phyloP scores from a whole-genome alignment of 2,888 invertebrate genomes.

The Ectemnius cavifrons region DNA sequence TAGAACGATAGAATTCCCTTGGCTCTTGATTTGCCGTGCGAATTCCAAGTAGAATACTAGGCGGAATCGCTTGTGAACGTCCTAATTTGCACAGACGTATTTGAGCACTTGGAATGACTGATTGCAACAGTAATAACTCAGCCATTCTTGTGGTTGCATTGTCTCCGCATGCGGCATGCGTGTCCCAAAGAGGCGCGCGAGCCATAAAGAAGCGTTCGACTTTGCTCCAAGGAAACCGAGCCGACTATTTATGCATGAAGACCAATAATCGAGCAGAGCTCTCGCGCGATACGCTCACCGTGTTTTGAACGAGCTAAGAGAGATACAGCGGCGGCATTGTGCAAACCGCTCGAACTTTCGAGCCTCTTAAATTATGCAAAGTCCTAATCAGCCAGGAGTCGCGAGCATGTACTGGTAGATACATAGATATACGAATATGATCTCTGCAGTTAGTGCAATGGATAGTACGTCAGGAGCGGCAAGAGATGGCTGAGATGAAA shows the following conservation, averaged over 20 bases:
- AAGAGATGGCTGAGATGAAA: constrained; percentile 34
- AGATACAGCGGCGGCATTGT: background rate
- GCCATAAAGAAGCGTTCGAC: constrained; percentile 6
- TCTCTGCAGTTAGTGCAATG: constrained; percentile 17
- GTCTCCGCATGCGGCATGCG: constrained; percentile 6
- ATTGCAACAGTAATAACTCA: constrained; percentile 21
- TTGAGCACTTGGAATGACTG: constrained; percentile 12
- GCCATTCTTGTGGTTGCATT: constrained; percentile 17
- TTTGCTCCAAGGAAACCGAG: background rate
- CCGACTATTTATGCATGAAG: background rate
- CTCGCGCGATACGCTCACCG: too few relatives aligned
- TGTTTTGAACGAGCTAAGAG: too few relatives aligned
- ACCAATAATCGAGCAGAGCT: background rate
- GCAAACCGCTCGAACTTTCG: constrained; percentile 31
- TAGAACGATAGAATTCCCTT: constrained; percentile 44
- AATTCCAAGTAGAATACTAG: constrained; percentile 58
- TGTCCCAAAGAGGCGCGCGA: too few relatives aligned
- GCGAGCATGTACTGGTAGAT: constrained; percentile 22
- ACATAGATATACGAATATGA: constrained; percentile 6
- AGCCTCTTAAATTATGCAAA: constrained; percentile 43
- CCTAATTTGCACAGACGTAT: constrained; percentile 38
- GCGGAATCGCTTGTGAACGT: constrained; percentile 53
- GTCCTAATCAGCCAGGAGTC: constrained; percentile 32
- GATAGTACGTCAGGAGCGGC: constrained; percentile 29
- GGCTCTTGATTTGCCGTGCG: constrained; percentile 53